phyloP scores from a whole-genome alignment of 2,888 invertebrate genomes.

The Laothoe populi region DNA sequence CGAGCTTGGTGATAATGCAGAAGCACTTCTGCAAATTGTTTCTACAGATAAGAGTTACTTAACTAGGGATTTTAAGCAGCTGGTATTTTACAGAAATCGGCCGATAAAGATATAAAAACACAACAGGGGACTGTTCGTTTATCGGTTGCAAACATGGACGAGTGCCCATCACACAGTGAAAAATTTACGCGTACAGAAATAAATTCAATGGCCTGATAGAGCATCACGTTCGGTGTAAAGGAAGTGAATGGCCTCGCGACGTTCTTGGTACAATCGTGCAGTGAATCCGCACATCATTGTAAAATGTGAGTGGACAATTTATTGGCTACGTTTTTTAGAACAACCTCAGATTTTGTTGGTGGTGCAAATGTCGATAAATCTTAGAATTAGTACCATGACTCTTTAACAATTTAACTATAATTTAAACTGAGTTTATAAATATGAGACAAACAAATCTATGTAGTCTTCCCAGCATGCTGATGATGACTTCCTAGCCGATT shows the following conservation, averaged over 20 bases:
- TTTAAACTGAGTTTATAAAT: not conserved
- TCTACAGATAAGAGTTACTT: too few relatives aligned
- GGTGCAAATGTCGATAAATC: not conserved
- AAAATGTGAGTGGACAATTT: conserved; percentile 29
- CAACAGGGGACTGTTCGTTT: conserved; percentile 21
- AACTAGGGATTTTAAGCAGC: not conserved
- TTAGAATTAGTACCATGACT: conserved; percentile 2
- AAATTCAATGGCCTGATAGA: conserved; percentile 21
- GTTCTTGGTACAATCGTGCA: conserved; percentile 69
- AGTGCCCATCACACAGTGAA: conserved; percentile 29
- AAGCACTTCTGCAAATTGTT: not conserved
- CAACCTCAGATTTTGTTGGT: not conserved
- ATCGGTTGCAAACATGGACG: conserved; percentile 45
- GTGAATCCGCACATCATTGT: conserved; percentile 54
- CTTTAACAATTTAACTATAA: not conserved
- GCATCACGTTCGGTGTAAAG: conserved; percentile 51
- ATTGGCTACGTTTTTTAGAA: conserved; percentile 27
- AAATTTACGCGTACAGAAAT: conserved; percentile 25
- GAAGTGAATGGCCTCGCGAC: conserved; percentile 71
- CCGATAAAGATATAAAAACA: conserved; percentile 4
- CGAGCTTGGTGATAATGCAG: too few relatives aligned
- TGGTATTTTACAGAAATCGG: not conserved
- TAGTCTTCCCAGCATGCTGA: not conserved
- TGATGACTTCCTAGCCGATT: too few relatives aligned
- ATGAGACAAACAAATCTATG: not conserved